phyloP scores from a whole-genome alignment of 2,797 vertebrate species.

The Pelobates cultripes region DNA sequence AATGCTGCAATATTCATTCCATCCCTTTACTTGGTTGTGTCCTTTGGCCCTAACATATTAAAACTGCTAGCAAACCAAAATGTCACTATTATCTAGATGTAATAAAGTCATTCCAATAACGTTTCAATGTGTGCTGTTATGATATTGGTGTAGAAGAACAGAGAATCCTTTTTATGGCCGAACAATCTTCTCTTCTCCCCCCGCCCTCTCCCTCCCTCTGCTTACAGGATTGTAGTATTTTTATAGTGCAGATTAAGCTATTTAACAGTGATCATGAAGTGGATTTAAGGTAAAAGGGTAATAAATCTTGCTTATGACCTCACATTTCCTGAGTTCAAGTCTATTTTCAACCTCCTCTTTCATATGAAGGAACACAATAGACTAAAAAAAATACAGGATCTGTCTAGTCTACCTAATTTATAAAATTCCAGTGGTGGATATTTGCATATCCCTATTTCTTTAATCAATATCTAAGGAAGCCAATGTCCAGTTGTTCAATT shows the following conservation, averaged over 20 bases:
- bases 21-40: background rate
- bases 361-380: slow-evolving; percentile 12
- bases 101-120: background rate
- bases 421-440: too few relatives aligned
- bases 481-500: too few relatives aligned
- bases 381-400: background rate
- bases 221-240: slow-evolving; percentile 30
- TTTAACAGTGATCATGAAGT: slow-evolving; percentile 27
- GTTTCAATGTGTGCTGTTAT: slow-evolving; percentile 10
- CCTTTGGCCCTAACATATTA: background rate
- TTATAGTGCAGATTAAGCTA: slow-evolving; percentile 35
- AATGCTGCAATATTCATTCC: background rate
- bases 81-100: background rate
- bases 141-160: slow-evolving; percentile 18
- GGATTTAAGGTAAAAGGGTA: slow-evolving; percentile 40
- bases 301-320: slow-evolving; percentile 44
- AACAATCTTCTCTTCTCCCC: slow-evolving; percentile 34
- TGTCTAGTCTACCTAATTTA: slow-evolving; percentile 10
- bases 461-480: too few relatives aligned
- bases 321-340: slow-evolving; percentile 21
- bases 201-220: slow-evolving; percentile 36
- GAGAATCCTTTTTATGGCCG: slow-evolving; percentile 2
- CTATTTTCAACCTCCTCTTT: slow-evolving; percentile 18
- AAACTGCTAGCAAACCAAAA: background rate
- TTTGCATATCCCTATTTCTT: too few relatives aligned